Evolutionary conservation across 2,113 vertebrate species (phyloP).

Genomic region (Cyprinodon tularosa): DNA sequence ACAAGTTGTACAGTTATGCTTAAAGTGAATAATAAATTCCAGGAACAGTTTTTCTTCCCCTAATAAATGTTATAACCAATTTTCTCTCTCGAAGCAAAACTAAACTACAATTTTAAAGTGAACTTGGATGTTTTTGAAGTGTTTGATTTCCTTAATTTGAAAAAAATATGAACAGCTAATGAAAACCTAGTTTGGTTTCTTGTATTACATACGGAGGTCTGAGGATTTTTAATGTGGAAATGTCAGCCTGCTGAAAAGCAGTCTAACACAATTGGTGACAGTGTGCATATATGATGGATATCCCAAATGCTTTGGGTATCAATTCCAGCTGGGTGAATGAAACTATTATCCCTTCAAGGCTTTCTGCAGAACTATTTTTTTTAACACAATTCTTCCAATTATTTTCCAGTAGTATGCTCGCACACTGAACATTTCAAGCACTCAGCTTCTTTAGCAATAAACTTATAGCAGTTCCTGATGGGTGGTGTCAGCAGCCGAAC

Average conservation of each 20-base stretch:
- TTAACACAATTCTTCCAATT: not conserved
- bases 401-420: not conserved
- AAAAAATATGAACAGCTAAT: not conserved
- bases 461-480: not conserved
- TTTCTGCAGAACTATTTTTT: not conserved
- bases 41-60: conserved; percentile 50
- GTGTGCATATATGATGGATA: too few species aligned
- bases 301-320: not conserved
- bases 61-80: conserved; percentile 19
- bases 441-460: too few species aligned
- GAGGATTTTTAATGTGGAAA: not conserved
- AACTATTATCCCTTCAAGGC: too few species aligned
- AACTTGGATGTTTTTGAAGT: too few species aligned
- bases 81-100: not conserved
- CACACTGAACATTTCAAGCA: not conserved
- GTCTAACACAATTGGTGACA: not conserved
- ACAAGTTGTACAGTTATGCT: conserved; percentile 87
- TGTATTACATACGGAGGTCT: not conserved
- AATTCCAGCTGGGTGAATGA: not conserved
- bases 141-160: too few species aligned
- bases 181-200: not conserved
- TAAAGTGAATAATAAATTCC: conserved; percentile 79
- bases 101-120: not conserved
- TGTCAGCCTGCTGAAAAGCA: not conserved
- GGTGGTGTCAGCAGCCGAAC: too few species aligned